phyloP scores from a whole-genome alignment of 1,140 invertebrate genomes.

The Euura lappo region DNA sequence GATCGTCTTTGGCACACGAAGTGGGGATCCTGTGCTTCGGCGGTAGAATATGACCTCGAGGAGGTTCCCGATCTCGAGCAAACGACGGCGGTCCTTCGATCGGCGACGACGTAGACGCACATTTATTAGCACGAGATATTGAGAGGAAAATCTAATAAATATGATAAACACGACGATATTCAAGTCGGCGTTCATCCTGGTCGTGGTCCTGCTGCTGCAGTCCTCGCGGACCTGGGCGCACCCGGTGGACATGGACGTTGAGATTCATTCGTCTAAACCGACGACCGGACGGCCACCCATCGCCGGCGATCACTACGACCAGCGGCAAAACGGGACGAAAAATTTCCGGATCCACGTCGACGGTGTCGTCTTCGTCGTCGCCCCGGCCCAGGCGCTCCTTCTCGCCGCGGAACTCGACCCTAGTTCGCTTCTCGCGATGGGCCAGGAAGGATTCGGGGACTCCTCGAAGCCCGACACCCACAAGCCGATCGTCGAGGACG shows the following conservation, averaged over 20 bases:
- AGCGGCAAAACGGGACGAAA: slow-evolving; percentile 73
- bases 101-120: not conserved
- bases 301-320: slow-evolving; percentile 63
- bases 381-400: slow-evolving; percentile 64
- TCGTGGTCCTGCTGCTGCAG: slow-evolving; percentile 9
- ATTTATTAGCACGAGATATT: not conserved
- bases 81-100: not conserved
- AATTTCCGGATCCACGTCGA: slow-evolving; percentile 72
- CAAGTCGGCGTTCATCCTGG: slow-evolving; percentile 36
- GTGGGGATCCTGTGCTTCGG: not conserved
- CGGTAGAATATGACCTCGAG: not conserved
- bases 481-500: not conserved
- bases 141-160: not conserved
- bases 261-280: not conserved
- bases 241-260: not conserved
- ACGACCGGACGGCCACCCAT: not conserved
- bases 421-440: slow-evolving; percentile 24
- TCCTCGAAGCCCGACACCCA: slow-evolving; percentile 21
- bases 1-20: not conserved
- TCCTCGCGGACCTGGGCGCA: too few species aligned
- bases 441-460: slow-evolving; percentile 4
- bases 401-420: slow-evolving; percentile 39
- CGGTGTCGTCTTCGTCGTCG: slow-evolving; percentile 68
- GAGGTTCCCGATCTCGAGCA: not conserved
- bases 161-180: slow-evolving; percentile 46